Conservation (phyloP, 2,888 invertebrate species). For the Drosophila nr. perissopoda region DNA sequence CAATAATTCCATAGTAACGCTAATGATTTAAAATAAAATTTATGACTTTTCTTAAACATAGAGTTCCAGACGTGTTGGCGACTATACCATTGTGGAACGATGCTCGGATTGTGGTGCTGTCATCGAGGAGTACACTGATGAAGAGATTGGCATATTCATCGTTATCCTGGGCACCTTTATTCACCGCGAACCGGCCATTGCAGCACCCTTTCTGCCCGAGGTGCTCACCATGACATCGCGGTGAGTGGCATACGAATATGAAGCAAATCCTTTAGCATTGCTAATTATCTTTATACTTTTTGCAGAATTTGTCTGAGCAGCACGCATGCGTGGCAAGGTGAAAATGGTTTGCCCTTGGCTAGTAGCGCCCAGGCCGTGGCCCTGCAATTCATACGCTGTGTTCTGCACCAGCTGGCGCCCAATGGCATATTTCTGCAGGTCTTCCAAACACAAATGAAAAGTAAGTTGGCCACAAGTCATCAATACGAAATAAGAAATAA, state of each 20-base stretch:
- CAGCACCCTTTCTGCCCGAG: constrained; percentile 97
- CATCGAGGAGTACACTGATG: constrained; percentile 97
- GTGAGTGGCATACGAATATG: constrained; percentile 84
- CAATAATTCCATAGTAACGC: not conserved
- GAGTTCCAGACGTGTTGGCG: constrained; percentile 88
- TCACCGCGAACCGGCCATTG: constrained; percentile 96
- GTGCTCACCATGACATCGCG: constrained; percentile 95
- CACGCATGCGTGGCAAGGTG: constrained; percentile 95
- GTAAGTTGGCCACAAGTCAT: constrained; percentile 85
- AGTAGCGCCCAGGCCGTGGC: constrained; percentile 98
- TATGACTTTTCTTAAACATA: constrained; percentile 55
- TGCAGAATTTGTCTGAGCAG: constrained; percentile 86
- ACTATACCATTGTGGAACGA: constrained; percentile 90
- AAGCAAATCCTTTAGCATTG: too few relatives aligned
- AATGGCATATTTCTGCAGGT: constrained; percentile 98
- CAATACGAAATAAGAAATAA: not conserved
- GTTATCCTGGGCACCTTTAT: constrained; percentile 97
- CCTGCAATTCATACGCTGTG: constrained; percentile 97
- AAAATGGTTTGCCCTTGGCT: constrained; percentile 94
- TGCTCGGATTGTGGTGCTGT: constrained; percentile 94
- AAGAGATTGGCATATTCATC: constrained; percentile 97
- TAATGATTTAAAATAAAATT: not conserved
- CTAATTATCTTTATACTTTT: not conserved
- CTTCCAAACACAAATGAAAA: constrained; percentile 95
- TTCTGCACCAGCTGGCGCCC: constrained; percentile 97